These are phyloP conservation scores for Nebria ingens DNA, from an alignment of 1,140 invertebrate genomes.

Conservation along the genomic window DNA sequence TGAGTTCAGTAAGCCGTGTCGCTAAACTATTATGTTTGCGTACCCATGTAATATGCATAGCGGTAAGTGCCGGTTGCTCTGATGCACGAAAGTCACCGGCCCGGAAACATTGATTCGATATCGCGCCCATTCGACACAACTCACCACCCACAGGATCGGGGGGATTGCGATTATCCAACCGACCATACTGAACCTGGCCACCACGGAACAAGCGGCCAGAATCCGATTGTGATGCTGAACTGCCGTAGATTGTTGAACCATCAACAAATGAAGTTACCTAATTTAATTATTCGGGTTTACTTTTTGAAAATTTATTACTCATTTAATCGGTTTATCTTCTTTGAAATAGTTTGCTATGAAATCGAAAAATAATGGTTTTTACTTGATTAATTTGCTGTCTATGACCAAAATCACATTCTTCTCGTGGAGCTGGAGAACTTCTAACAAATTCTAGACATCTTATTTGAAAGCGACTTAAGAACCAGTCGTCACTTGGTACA, in stretches of 20 bases:
- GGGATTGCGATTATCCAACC: constrained; percentile 41
- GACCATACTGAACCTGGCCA: constrained; percentile 59
- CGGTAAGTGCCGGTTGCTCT: constrained; percentile 78
- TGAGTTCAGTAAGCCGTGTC: constrained; percentile 59
- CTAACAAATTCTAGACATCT: constrained; percentile 65
- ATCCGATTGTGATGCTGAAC: constrained; percentile 63
- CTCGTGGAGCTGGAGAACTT: constrained; percentile 56
- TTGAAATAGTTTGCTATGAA: neutral
- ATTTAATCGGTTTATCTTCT: neutral
- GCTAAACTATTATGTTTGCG: constrained; percentile 86
- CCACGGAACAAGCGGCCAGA: constrained; percentile 59
- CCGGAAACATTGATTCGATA: constrained; percentile 56
- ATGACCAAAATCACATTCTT: constrained; percentile 59
- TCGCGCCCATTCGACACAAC: constrained; percentile 52
- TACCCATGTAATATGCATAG: constrained; percentile 80
- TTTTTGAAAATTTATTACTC: too few relatives aligned
- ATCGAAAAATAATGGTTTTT: too few relatives aligned
- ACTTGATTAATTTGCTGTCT: constrained; percentile 65
- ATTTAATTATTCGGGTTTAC: too few relatives aligned
- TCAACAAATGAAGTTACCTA: constrained; percentile 80
- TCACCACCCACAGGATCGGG: constrained; percentile 39
- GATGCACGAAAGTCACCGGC: constrained; percentile 72
- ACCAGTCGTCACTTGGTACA: constrained; percentile 59
- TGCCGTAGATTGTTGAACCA: constrained; percentile 86
- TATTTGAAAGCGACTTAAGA: constrained; percentile 55